Conservation (phyloP, 2,888 invertebrate species). For the Noctua janthe region DNA sequence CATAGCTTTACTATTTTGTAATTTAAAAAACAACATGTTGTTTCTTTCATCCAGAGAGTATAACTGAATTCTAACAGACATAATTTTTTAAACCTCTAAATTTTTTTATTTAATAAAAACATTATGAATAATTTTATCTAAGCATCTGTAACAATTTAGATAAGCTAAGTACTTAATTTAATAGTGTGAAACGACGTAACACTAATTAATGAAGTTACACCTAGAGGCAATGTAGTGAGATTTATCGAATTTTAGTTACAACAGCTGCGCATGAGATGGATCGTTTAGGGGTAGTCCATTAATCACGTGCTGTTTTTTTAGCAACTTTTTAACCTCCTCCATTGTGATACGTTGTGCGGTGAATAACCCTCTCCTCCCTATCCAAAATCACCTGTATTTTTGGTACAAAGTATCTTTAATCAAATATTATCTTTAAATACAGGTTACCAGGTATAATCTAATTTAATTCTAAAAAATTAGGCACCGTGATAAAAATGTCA, state of each 20-base stretch:
- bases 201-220: constrained; percentile 51
- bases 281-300: not conserved
- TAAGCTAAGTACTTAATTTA: constrained; percentile 57
- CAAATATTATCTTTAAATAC: too few relatives aligned
- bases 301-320: too few relatives aligned
- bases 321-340: too few relatives aligned
- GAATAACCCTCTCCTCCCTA: too few relatives aligned
- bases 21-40: not conserved
- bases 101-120: constrained; percentile 20
- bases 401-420: too few relatives aligned
- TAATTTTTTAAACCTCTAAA: not conserved
- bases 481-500: too few relatives aligned
- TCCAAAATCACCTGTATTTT: too few relatives aligned
- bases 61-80: constrained; percentile 11
- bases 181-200: constrained; percentile 41
- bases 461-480: too few relatives aligned
- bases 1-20: not conserved
- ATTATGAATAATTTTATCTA: constrained; percentile 24
- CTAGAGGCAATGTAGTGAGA: constrained; percentile 37
- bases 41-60: not conserved
- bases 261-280: constrained; percentile 38
- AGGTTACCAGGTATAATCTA: too few relatives aligned
- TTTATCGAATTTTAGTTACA: constrained; percentile 49
- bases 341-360: too few relatives aligned
- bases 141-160: constrained; percentile 52